Conservation (phyloP, 2,797 vertebrate genomes). For the Danio kyathit region DNA sequence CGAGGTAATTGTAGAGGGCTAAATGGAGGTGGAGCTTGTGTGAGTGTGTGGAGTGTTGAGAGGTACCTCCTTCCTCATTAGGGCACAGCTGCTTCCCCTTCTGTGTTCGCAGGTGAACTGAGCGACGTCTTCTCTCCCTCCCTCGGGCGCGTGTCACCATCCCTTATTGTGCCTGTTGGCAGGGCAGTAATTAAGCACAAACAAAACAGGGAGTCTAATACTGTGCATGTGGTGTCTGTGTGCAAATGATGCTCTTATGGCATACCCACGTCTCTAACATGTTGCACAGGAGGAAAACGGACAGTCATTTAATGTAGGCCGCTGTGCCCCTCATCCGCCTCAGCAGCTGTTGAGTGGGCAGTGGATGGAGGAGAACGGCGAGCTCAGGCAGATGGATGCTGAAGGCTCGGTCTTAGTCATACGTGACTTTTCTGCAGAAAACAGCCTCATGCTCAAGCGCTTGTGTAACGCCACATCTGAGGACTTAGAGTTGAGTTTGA, state of each 20-base stretch:
- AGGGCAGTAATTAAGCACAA: slow-evolving; percentile 49
- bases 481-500: slow-evolving; percentile 52
- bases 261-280: slow-evolving; percentile 3
- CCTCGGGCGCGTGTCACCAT: slow-evolving; percentile 32
- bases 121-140: slow-evolving; percentile 9
- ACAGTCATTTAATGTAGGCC: slow-evolving; percentile 38
- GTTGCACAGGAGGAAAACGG: slow-evolving; percentile 29
- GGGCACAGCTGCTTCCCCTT: slow-evolving; percentile 50
- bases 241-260: slow-evolving; percentile 34
- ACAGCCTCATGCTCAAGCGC: slow-evolving; percentile 52
- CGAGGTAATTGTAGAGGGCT: slow-evolving; percentile 48
- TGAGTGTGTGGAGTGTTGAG: not conserved
- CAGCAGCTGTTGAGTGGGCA: slow-evolving; percentile 65
- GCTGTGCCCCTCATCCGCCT: slow-evolving; percentile 47
- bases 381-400: slow-evolving; percentile 60
- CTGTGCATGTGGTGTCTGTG: slow-evolving; percentile 13
- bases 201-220: slow-evolving; percentile 25
- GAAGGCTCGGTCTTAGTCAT: slow-evolving; percentile 64
- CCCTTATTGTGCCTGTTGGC: slow-evolving; percentile 34
- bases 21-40: slow-evolving; percentile 43
- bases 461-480: slow-evolving; percentile 60
- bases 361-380: slow-evolving; percentile 57
- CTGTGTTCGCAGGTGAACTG: slow-evolving; percentile 49
- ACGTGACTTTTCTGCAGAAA: slow-evolving; percentile 59
- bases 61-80: slow-evolving; percentile 56